Percentiles rank a stretch among this genome's conserved stretches.
Conservation (phyloP, 2,888 invertebrate species). For the Harpalus rufipes region DNA sequence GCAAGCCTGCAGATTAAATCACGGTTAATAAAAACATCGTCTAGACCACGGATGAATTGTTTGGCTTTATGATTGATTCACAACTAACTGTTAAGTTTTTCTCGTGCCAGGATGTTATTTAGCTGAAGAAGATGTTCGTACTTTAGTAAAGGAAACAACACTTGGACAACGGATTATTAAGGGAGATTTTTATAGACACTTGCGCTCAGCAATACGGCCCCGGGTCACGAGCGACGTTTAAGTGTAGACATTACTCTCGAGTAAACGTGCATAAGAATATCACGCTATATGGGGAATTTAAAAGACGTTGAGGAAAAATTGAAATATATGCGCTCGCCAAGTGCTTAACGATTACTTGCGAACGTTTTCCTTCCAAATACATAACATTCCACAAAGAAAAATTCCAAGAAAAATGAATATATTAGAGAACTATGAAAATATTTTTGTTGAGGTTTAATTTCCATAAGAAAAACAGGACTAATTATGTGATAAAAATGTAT, state of each 20-base stretch:
- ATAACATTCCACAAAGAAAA: neutral
- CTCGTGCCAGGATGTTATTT: slow-evolving; percentile 32
- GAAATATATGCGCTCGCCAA: slow-evolving; percentile 54
- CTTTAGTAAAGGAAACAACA: slow-evolving; percentile 51
- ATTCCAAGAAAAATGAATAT: neutral
- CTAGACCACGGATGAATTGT: slow-evolving; percentile 63
- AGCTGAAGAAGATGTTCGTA: slow-evolving; percentile 57
- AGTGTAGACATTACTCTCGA: slow-evolving; percentile 64
- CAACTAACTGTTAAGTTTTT: slow-evolving; percentile 26
- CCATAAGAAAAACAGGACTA: neutral
- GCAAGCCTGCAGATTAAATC: slow-evolving; percentile 60
- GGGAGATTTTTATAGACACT: slow-evolving; percentile 62
- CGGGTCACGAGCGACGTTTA: slow-evolving; percentile 64
- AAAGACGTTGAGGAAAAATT: slow-evolving; percentile 53
- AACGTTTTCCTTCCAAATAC: slow-evolving; percentile 9
- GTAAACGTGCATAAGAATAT: slow-evolving; percentile 65
- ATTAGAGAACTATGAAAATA: neutral
- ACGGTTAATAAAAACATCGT: slow-evolving; percentile 64
- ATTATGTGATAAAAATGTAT: too few species aligned
- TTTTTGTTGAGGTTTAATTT: neutral
- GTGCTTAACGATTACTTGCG: slow-evolving; percentile 29
- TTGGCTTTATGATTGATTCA: slow-evolving; percentile 44
- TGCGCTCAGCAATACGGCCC: slow-evolving; percentile 53
- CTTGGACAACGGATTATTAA: slow-evolving; percentile 63
- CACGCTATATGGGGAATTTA: slow-evolving; percentile 41